These are phyloP conservation scores for Pseudomyrmex dendroicus DNA, from an alignment of 1,140 invertebrate genomes.

Conservation along the genomic window DNA sequence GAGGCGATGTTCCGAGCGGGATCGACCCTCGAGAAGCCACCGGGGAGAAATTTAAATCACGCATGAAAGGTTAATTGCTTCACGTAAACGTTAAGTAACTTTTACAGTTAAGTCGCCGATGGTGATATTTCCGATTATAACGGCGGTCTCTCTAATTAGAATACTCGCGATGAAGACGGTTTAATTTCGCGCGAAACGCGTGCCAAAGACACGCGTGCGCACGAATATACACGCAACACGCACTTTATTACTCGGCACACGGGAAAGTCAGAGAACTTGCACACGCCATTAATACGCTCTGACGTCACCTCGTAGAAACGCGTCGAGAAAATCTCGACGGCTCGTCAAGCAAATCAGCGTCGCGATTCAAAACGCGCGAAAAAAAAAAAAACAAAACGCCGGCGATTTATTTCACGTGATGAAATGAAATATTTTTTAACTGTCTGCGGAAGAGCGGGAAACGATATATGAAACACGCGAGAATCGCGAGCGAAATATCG, in stretches of 20 bases:
- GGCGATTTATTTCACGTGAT: too few species aligned
- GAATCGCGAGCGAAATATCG: too few species aligned
- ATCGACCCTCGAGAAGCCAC: not conserved
- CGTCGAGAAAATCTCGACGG: conserved; percentile 38
- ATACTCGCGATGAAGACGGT: conserved; percentile 6
- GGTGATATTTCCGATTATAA: too few species aligned
- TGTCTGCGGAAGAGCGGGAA: too few species aligned
- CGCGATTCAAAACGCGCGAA: too few species aligned
- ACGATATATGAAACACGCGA: too few species aligned
- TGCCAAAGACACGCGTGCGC: conserved; percentile 14
- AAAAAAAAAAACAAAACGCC: too few species aligned
- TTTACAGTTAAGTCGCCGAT: conserved; percentile 11
- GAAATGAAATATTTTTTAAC: too few species aligned
- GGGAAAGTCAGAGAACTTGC: conserved; percentile 17
- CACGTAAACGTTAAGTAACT: conserved; percentile 23
- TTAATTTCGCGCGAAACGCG: conserved; percentile 9
- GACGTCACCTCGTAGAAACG: conserved; percentile 70
- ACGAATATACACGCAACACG: not conserved
- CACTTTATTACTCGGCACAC: conserved; percentile 10
- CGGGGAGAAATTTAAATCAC: conserved; percentile 29
- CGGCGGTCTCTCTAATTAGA: not conserved
- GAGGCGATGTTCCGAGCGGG: not conserved
- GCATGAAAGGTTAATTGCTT: conserved; percentile 23
- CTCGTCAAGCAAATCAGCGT: not conserved
- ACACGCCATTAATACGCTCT: conserved; percentile 67